Percentiles rank a stretch among this genome's conserved stretches.
phyloP scores from a whole-genome alignment of 2,797 vertebrate genomes.

The Otus scops region DNA sequence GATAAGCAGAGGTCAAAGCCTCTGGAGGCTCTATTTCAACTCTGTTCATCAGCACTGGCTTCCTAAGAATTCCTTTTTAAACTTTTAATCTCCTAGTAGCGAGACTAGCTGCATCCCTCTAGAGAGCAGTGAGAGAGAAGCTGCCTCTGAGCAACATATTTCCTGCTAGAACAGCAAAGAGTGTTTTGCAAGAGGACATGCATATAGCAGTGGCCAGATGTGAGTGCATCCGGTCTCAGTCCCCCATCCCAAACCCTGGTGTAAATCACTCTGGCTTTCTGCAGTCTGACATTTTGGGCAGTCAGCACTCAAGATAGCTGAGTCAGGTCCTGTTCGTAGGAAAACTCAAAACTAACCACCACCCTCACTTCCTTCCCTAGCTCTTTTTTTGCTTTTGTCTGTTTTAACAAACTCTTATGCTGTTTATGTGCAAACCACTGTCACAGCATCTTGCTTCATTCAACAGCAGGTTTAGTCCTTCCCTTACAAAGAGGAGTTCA shows the following conservation, averaged over 20 bases:
- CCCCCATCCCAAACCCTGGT: background rate
- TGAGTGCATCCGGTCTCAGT: background rate
- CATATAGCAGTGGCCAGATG: background rate
- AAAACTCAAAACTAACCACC: conserved; percentile 9
- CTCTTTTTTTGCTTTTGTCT: background rate
- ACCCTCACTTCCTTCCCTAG: conserved; percentile 42
- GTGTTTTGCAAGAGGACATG: background rate
- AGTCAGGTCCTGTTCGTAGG: conserved; percentile 47
- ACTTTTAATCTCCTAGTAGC: background rate
- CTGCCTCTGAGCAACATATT: background rate
- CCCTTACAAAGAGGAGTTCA: background rate
- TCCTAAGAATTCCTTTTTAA: background rate
- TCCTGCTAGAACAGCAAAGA: background rate
- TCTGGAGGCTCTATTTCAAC: background rate
- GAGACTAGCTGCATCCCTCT: background rate
- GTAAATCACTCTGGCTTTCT: background rate
- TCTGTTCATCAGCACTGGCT: background rate
- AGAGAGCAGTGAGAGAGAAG: background rate
- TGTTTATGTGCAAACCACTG: background rate
- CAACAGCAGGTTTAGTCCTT: background rate
- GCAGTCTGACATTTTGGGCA: background rate
- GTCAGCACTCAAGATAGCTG: conserved; percentile 39
- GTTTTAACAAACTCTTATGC: background rate
- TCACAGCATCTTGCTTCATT: background rate
- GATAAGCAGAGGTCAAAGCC: background rate